Base-by-base conservation (phyloP, 2,888 invertebrate species). In the Drosophila kanekoi region DNA sequence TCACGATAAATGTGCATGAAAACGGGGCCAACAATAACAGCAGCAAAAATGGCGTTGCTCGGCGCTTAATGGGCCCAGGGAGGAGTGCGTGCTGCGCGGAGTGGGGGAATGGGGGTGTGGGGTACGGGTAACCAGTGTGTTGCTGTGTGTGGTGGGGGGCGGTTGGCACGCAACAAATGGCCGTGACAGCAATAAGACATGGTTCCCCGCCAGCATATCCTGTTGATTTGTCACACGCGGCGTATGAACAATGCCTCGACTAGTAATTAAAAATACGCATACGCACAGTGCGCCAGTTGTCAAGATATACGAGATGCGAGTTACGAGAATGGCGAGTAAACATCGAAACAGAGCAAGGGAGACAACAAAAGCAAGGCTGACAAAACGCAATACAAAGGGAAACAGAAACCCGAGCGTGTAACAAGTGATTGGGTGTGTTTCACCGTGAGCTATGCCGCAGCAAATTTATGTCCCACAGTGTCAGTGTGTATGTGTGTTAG, bases 1-100 rank as follows among this genome's bases (percentile, higher is more conserved):
- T 84, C 84, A 84, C 87, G 82, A 87, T 84, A 84, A 87, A 84
- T 84, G 87, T 87, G 82, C 83, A 85, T 83, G 81, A 79, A 83
- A 79, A 83, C 70, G 79, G 37, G 62, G 49, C 66, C 78, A 84
- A 62, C 61, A 65, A 8, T 35, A 13, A 2, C 53, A 33, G 9
- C 52, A 11, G 9, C 18, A 18, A 14, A 44, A 65, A 53, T 44
- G 40, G 18, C 44, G 64, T 47, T 20, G 32, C 57, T 38, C 5
- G 16, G 38, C 11, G 48, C 56, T 53, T 53, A 43, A 48, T 33
- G 54, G 38, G 40, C 16, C 13, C 43, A 6, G 32, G 9, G 28
- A 5, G n/a, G 38, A 5, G 13, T 20, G 13, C 4, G 20, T 9
- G 35, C 40, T 41, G 18, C 28, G 38, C 32, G 23, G 33, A 20